phyloP scores from a whole-genome alignment of 2,113 vertebrate genomes.

The Lampris megalopsis region DNA sequence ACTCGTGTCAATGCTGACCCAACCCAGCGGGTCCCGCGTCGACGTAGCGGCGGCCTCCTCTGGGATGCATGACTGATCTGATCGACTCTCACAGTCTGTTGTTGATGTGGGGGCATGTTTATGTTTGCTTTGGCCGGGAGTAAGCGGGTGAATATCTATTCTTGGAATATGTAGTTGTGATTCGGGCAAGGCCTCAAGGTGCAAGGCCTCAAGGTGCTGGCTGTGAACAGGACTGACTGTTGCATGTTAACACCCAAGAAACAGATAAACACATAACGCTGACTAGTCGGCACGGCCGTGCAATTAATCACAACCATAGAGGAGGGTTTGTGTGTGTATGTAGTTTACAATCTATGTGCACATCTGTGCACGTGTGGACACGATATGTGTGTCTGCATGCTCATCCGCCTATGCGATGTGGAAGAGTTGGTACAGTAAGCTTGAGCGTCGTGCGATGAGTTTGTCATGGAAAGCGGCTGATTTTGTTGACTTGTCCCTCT shows the following conservation, averaged over 20 bases:
- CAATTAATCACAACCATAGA: no score
- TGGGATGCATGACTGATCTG: conserved; percentile 19
- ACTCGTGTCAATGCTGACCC: not conserved
- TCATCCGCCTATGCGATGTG: conserved; percentile 39
- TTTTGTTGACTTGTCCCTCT: conserved; percentile 79
- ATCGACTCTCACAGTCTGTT: conserved; percentile 56
- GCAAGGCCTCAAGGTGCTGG: conserved; percentile 42
- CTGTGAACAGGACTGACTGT: conserved; percentile 65
- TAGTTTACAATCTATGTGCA: conserved; percentile 40
- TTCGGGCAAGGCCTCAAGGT: conserved; percentile 45
- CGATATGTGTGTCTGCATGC: conserved; percentile 33
- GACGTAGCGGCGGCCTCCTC: conserved; percentile 20
- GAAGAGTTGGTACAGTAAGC: conserved; percentile 61
- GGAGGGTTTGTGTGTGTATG: conserved; percentile 6
- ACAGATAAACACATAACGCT: conserved; percentile 53
- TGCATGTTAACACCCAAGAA: conserved; percentile 46
- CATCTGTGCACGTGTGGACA: conserved; percentile 33
- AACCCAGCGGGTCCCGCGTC: not conserved
- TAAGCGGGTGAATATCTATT: conserved; percentile 68
- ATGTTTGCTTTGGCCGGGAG: conserved; percentile 70
- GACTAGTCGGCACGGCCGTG: conserved; percentile 45
- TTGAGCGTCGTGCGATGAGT: conserved; percentile 69
- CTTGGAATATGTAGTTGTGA: conserved; percentile 65
- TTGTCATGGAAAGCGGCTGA: conserved; percentile 70
- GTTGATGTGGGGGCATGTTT: conserved; percentile 63